Evolutionary conservation across 30 jellyfish, hydroid and myxozoan species (phyloP), one percentile per base, ranked within the genome.

Genomic region (Catostylus mosaicus): DNA sequence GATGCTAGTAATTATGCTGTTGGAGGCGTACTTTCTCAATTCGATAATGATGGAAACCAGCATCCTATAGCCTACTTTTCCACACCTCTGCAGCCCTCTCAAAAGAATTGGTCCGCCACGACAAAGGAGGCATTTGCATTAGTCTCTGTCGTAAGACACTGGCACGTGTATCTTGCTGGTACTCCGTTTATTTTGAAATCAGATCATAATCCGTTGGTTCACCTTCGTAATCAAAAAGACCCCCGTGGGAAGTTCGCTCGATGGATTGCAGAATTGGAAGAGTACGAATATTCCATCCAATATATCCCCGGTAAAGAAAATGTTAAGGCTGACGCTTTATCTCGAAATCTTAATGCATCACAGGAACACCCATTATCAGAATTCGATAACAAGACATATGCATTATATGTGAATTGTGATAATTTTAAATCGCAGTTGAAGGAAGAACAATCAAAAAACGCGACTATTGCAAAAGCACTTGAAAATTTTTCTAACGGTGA

Each of bases 201-300:
- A 12, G 85, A 82, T 33, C 92, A 82, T 38, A 66, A 66, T 51
- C 92, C 85, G 59, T 59, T 82, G 60, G 75, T 37, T 1, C 85
- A 46, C 47, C 62, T 82, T 5, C 78, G 73, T 14, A 47, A 52
- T 14, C 92, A 70, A 46, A 82, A 67, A 68, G 85, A 82, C 56
- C 92, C 92, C 48, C 78, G 92, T 26, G 85, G 92, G 22, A 67
- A 80, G 65, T 43, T 80, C 51, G 84, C 75, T 59, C 43, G 91
- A 34, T 80, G 91, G 77, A 67, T 82, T 30, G 61, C 70, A 1
- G 92, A 82, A 33, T 38, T 82, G 72, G 85, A 82, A 68, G 92
- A 82, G 80, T 82, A n/a, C 50, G 75, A 80, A 31, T 80, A 80
- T 31, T 30, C 85, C 34, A 62, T 82, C 23, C 79, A 67, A 75